Percentiles rank a stretch among this genome's conserved stretches.
Conservation (phyloP, 2,888 invertebrate species). For the Alloplasta piceator region DNA sequence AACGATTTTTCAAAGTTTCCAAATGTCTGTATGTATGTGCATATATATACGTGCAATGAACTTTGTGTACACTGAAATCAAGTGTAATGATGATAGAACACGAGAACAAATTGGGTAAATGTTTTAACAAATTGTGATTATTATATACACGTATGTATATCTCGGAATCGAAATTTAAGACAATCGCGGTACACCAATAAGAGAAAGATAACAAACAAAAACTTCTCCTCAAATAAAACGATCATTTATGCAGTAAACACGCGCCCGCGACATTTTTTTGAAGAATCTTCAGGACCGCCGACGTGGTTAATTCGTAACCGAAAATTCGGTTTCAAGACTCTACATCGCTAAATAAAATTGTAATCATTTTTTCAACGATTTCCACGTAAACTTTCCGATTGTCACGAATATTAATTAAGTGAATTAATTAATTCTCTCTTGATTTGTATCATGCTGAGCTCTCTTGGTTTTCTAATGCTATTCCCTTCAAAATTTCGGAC, state of each 20-base stretch:
- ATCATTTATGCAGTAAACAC: constrained; percentile 9
- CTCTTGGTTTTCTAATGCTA: too few species aligned
- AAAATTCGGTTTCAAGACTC: too few species aligned
- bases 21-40: not conserved
- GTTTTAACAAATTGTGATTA: constrained; percentile 19
- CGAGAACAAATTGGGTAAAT: constrained; percentile 39
- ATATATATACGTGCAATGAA: not conserved
- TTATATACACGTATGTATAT: not conserved
- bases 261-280: not conserved
- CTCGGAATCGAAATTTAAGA: constrained; percentile 3
- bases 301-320: too few species aligned
- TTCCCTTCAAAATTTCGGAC: too few species aligned
- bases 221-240: constrained; percentile 1
- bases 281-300: not conserved
- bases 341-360: too few species aligned
- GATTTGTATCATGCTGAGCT: too few species aligned
- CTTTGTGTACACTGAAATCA: constrained; percentile 9
- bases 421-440: not conserved
- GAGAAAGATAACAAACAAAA: constrained; percentile 70
- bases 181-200: not conserved
- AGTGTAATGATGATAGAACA: not conserved
- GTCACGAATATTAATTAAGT: not conserved
- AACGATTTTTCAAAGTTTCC: constrained; percentile 15
- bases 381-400: too few species aligned
- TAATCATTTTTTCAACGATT: too few species aligned